Evolutionary conservation across 2,888 invertebrate genomes (phyloP).

Genomic region (Spatulosminthurus flaviceps): DNA sequence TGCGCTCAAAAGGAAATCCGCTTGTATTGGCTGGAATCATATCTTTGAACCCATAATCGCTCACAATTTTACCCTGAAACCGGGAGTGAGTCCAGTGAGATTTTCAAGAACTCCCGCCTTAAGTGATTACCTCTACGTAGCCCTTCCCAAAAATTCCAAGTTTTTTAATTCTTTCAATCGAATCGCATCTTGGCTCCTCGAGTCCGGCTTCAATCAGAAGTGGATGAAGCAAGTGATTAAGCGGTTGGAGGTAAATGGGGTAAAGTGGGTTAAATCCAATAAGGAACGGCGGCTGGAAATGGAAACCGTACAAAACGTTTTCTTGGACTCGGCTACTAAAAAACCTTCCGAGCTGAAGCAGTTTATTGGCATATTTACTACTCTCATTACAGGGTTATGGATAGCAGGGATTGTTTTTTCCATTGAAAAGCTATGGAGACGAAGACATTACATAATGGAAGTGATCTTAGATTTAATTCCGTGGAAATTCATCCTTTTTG

Average conservation of each 20-base stretch:
- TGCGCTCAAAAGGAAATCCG: not conserved
- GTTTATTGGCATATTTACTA: not conserved
- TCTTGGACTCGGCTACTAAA: not conserved
- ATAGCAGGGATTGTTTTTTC: too few species aligned
- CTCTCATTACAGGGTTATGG: not conserved
- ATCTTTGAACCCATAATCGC: not conserved
- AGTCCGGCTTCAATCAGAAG: not conserved
- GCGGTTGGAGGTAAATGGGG: not conserved
- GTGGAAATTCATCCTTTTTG: too few species aligned
- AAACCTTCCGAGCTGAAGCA: not conserved
- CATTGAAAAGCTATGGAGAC: too few species aligned
- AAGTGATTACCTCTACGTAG: not conserved
- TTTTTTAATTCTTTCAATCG: slow-evolving; percentile 2
- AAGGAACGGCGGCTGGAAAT: not conserved
- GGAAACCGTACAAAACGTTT: not conserved
- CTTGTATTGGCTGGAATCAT: slow-evolving; percentile 31
- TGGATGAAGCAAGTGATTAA: slow-evolving; percentile 8
- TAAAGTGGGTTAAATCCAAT: not conserved
- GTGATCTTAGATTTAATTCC: too few species aligned
- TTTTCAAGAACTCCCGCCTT: slow-evolving; percentile 5
- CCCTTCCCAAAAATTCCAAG: slow-evolving; percentile 19
- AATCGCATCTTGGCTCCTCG: not conserved
- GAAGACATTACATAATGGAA: too few species aligned
- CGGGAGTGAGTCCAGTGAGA: not conserved
- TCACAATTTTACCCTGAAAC: slow-evolving; percentile 21